Base-by-base conservation (phyloP, 2,888 invertebrate species). In the Odontocolon sp. region DNA sequence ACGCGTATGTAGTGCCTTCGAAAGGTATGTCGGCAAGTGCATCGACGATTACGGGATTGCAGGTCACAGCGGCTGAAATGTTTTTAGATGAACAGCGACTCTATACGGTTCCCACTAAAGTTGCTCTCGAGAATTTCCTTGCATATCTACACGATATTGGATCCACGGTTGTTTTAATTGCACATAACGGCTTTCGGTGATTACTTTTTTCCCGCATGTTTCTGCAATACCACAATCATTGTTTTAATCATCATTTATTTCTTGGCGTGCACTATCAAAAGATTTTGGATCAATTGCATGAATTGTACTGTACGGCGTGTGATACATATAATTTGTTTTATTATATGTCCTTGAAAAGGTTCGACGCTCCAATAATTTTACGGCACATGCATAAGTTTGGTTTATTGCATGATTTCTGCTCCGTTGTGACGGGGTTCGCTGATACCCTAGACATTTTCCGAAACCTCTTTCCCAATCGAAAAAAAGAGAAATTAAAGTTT, bases 311-410 rank as follows among this genome's bases (percentile, higher is more conserved):
- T n/a, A n/a, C n/a, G n/a, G n/a, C n/a, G n/a, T n/a, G n/a, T n/a
- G n/a, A n/a, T n/a, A n/a, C n/a, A n/a, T n/a, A n/a, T n/a, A n/a
- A n/a, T n/a, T n/a, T n/a, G n/a, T n/a, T n/a, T n/a, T n/a, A n/a
- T n/a, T n/a, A n/a, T n/a, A n/a, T n/a, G n/a, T 36, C 36, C 2
- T 5, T 36, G 36, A 36, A n/a, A 23, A 56, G 68, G 36, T 68
- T 56, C 14, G 68, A 68, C 42, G 68, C 56, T n/a, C 42, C 70
- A 8, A 61, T 50, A 28, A 61, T 52, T 45, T 18, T 70, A 3
- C 61, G 26, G 16, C 14, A 31, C 21, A 38, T 52, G 33, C 16
- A 26, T 2, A 31, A 70, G 28, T 52, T 52, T 16, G 28, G 50
- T 33, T 18, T 47, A 11, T 18, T 70, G 4, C 3, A 52, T 5